Percentiles rank a stretch among this genome's conserved stretches.
Conservation (phyloP, 2,888 invertebrate genomes). For the Escarpia spicata region DNA sequence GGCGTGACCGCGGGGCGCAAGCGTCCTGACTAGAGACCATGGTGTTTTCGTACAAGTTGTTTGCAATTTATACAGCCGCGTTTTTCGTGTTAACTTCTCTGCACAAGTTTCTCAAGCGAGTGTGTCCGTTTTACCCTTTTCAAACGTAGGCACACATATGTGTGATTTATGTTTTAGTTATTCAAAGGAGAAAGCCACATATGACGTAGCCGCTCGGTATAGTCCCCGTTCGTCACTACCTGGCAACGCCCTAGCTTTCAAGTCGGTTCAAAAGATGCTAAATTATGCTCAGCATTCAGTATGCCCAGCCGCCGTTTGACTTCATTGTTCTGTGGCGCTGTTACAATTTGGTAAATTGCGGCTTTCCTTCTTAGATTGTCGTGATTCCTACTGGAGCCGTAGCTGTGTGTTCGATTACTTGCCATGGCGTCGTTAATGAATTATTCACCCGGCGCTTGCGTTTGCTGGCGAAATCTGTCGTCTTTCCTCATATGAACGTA, state of each 20-base stretch:
- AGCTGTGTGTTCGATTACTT: not conserved
- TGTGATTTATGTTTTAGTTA: not conserved
- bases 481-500: not conserved
- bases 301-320: not conserved
- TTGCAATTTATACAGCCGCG: not conserved
- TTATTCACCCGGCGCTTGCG: constrained; percentile 3
- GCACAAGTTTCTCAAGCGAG: not conserved
- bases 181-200: not conserved
- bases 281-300: not conserved
- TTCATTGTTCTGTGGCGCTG: not conserved
- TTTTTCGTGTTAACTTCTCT: not conserved
- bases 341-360: not conserved
- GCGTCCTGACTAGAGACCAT: not conserved
- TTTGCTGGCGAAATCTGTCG: not conserved
- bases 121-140: not conserved
- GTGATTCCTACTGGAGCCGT: not conserved
- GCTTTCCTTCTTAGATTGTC: not conserved
- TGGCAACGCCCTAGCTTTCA: not conserved
- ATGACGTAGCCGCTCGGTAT: not conserved
- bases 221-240: not conserved
- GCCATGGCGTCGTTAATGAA: not conserved
- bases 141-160: not conserved
- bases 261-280: not conserved
- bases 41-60: not conserved
- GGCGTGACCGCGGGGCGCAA: not conserved